These are phyloP conservation scores for Chaetorhynchus papuensis DNA, from an alignment of 2,113 vertebrate species.

Conservation along the genomic window DNA sequence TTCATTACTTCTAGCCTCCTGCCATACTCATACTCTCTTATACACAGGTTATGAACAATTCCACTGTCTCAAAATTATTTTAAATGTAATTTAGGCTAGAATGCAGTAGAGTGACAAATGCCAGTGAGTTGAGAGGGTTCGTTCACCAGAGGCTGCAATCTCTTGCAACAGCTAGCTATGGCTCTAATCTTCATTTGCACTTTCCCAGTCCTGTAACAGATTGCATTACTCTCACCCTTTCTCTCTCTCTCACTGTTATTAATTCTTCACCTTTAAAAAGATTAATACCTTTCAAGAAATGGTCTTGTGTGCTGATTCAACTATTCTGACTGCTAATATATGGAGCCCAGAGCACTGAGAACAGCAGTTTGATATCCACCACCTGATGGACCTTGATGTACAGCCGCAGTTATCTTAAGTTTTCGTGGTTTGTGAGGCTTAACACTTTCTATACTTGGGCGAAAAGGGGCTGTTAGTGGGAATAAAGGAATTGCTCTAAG, in stretches of 20 bases:
- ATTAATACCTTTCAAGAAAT: conserved; percentile 68
- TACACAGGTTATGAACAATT: neutral
- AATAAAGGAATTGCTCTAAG: conserved; percentile 37
- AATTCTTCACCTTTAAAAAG: conserved; percentile 64
- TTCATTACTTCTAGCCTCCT: conserved; percentile 5
- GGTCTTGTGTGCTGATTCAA: conserved; percentile 71
- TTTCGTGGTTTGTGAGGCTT: conserved; percentile 60
- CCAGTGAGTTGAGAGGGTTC: neutral
- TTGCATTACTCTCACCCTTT: conserved; percentile 26
- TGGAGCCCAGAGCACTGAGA: conserved; percentile 53
- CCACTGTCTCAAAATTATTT: conserved; percentile 25
- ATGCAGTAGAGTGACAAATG: conserved; percentile 37
- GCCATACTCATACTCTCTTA: neutral
- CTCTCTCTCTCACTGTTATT: conserved; percentile 43
- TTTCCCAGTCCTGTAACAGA: conserved; percentile 38
- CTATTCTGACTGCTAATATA: conserved; percentile 68
- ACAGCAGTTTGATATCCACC: conserved; percentile 58
- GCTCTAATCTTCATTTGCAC: conserved; percentile 61
- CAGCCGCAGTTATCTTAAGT: conserved; percentile 50
- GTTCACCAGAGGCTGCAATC: conserved; percentile 38
- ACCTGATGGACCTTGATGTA: conserved; percentile 65
- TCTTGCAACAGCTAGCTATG: conserved; percentile 33
- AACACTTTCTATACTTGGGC: conserved; percentile 49
- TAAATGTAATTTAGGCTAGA: neutral
- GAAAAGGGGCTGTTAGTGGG: conserved; percentile 27